Evolutionary conservation across 2,113 vertebrate species (phyloP).

Genomic region (Grammomys dolichurus): DNA sequence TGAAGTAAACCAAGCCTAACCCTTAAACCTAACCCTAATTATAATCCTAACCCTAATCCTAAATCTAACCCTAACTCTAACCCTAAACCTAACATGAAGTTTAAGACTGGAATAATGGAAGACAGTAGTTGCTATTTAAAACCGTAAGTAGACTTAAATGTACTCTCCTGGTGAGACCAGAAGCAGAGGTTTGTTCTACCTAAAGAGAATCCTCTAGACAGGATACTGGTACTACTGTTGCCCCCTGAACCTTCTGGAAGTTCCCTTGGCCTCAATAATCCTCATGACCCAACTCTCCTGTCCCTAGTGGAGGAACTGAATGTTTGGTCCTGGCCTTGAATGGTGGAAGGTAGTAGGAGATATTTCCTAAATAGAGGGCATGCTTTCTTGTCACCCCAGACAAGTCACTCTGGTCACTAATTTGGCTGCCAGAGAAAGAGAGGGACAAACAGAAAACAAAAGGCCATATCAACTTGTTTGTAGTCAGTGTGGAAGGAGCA

Average conservation of each 20-base stretch:
- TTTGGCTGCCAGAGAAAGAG: not conserved
- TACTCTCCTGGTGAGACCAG: not conserved
- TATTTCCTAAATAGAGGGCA: not conserved
- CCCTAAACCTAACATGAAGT: not conserved
- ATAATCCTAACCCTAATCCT: too few relatives aligned
- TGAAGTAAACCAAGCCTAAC: not conserved
- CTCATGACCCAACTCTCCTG: not conserved
- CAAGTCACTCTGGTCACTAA: not conserved
- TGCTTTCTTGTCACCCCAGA: not conserved
- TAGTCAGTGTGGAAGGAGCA: not conserved
- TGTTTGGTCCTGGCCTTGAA: not conserved
- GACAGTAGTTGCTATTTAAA: constrained; percentile 35
- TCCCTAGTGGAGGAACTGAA: not conserved
- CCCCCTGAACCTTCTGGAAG: not conserved
- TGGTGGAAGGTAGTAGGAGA: not conserved
- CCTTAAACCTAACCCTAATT: not conserved
- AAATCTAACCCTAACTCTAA: not conserved
- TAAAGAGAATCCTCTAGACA: constrained; percentile 27
- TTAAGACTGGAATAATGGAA: not conserved
- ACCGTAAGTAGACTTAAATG: not conserved
- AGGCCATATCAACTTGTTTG: not conserved
- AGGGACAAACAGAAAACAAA: not conserved
- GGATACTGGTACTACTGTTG: not conserved
- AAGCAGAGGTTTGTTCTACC: not conserved
- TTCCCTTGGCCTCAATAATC: constrained; percentile 8